Evolutionary conservation across 2,797 vertebrate species (phyloP), one percentile per base, ranked within the genome.

Genomic region (Malacoraja senta): DNA sequence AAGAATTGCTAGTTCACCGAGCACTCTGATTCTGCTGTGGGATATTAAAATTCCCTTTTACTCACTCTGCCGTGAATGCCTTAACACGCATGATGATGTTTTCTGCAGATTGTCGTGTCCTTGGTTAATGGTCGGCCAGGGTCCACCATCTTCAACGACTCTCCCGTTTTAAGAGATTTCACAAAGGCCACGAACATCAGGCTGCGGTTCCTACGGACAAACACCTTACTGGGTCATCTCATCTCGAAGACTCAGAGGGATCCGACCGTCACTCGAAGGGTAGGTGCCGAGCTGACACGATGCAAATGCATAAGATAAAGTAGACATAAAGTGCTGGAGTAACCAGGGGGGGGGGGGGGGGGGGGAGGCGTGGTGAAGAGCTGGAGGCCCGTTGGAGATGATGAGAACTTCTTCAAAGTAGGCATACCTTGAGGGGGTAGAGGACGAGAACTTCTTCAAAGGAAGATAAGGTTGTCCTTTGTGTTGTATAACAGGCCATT

Each of bases 161-260:
- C 98, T 0, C 95, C 97, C 0, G 94, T 95, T 24, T 96, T 99
- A 94, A 96, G 93, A 94, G 97, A 98, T 80, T 98, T 99, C 95
- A 99, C 98, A 12, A 97, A 97, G 94, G 98, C 98, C 91, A 99
- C 98, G 84, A 98, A 98, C 94, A 97, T 99, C 93, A 98, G 98
- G 78, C 96, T 99, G 93, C 96, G 90, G 93, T 98, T 99, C 94
- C 97, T 98, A 24, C 96, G 97, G 93, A 98, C 98, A 84, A 98
- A 96, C 94, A 99, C 98, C 0, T 96, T 99, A 65, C 96, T 98
- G 53, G 98, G 98, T 74, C 98, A 99, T 94, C 96, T 99, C 93
- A 98, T 98, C 94, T 98, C 98, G 61, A 98, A 99, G 96, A 96
- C 98, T 61, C 97, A 98, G 93, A 95, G 96, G 93, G 98, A 99